These are phyloP conservation scores for Ailurus styani DNA, from an alignment of 2,113 vertebrate genomes.

Conservation along the genomic window DNA sequence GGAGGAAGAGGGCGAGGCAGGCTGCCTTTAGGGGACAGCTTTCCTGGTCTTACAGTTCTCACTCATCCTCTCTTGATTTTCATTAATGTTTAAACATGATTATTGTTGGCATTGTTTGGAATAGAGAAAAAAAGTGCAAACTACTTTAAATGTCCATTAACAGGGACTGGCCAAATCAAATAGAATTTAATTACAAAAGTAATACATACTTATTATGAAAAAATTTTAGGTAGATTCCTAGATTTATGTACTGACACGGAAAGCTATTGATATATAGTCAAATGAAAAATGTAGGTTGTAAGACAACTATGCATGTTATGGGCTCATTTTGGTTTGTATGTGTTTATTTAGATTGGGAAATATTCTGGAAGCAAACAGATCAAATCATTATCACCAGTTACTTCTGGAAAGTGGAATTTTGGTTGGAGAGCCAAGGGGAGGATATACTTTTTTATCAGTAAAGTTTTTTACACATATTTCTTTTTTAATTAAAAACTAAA, in stretches of 20 bases:
- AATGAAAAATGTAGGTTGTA: background rate
- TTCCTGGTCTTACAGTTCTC: background rate
- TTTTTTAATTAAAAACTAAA: slow-evolving; percentile 31
- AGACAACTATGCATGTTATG: background rate
- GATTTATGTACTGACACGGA: background rate
- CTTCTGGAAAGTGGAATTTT: background rate
- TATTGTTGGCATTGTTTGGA: background rate
- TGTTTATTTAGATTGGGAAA: background rate
- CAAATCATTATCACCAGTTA: background rate
- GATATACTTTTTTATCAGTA: background rate
- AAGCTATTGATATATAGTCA: background rate
- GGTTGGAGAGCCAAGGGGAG: background rate
- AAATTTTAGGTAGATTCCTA: background rate
- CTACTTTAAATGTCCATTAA: background rate
- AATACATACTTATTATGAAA: background rate
- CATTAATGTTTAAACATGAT: background rate
- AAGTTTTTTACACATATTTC: background rate
- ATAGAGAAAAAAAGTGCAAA: background rate
- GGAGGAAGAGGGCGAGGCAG: background rate
- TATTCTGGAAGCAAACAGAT: background rate
- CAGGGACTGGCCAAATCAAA: background rate
- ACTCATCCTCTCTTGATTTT: background rate
- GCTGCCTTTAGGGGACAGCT: background rate
- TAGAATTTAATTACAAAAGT: slow-evolving; percentile 1
- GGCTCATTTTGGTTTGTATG: background rate